Conservation (phyloP, 2,797 vertebrate genomes). For the Yasuhikotakia modesta region DNA sequence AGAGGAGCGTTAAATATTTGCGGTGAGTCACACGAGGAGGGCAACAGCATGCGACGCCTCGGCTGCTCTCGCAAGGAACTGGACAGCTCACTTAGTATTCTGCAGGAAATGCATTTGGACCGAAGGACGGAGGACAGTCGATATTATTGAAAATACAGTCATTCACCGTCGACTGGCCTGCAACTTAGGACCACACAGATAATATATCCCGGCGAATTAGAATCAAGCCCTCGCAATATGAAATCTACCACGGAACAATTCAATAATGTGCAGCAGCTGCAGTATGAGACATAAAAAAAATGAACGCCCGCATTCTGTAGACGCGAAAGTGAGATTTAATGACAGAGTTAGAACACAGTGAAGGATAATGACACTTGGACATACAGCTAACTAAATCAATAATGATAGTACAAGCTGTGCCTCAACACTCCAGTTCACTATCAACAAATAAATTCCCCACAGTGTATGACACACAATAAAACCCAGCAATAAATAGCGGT, state of each 20-base stretch:
- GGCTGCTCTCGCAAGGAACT: conserved; percentile 29
- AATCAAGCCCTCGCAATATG: conserved; percentile 67
- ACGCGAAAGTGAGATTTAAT: conserved; percentile 72
- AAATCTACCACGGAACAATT: conserved; percentile 71
- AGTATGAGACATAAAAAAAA: conserved; percentile 50
- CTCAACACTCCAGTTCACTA: conserved; percentile 64
- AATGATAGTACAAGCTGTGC: conserved; percentile 67
- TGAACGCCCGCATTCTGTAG: conserved; percentile 51
- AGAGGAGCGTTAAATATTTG: conserved; percentile 57
- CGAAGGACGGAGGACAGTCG: conserved; percentile 68
- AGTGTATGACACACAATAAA: conserved; percentile 54
- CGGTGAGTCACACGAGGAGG: conserved; percentile 10
- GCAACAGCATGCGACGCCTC: conserved; percentile 29
- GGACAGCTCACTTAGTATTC: conserved; percentile 69
- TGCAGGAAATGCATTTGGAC: conserved; percentile 60
- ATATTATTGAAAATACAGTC: conserved; percentile 80
- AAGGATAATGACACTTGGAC: conserved; percentile 71
- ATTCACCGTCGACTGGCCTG: conserved; percentile 71
- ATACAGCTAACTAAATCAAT: conserved; percentile 73
- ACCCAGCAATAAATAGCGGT: conserved; percentile 59
- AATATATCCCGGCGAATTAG: conserved; percentile 78
- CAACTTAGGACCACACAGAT: conserved; percentile 66
- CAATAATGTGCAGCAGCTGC: conserved; percentile 63
- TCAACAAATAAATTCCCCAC: conserved; percentile 62
- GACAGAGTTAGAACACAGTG: conserved; percentile 53